Evolutionary conservation across 1,140 invertebrate species (phyloP).

Genomic region (Bombus waltoni): DNA sequence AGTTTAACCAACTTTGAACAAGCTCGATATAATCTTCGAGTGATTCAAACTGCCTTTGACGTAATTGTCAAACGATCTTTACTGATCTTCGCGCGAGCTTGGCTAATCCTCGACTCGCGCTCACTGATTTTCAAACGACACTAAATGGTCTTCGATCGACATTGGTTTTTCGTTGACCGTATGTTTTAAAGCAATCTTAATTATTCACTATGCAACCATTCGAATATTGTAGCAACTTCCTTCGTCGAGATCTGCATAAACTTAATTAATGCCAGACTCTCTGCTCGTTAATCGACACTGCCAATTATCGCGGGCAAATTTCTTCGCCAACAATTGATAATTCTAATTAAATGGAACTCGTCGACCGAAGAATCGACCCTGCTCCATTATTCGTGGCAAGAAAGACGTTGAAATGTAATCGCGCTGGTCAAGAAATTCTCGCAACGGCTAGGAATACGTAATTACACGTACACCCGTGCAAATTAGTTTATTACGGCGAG

Average conservation of each 20-base stretch:
- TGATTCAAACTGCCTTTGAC: too few relatives aligned
- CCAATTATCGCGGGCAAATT: background rate
- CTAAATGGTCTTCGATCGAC: background rate
- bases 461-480: conserved; percentile 16
- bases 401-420: background rate
- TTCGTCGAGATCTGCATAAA: too few relatives aligned
- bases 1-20: too few relatives aligned
- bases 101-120: background rate
- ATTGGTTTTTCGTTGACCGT: too few relatives aligned
- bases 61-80: too few relatives aligned
- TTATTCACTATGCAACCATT: too few relatives aligned
- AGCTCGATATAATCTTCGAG: too few relatives aligned
- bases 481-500: conserved; percentile 41
- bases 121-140: background rate
- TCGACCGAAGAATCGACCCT: background rate
- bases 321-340: background rate
- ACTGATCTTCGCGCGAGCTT: too few relatives aligned
- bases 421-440: background rate
- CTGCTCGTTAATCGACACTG: background rate
- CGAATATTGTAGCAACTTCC: too few relatives aligned
- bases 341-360: background rate
- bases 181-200: background rate
- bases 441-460: conserved; percentile 17
- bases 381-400: background rate
- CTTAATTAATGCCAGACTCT: too few relatives aligned